Evolutionary conservation across 1,140 invertebrate species (phyloP), one percentile per base, ranked within the genome.

Genomic region (Drosophila ficusphila): DNA sequence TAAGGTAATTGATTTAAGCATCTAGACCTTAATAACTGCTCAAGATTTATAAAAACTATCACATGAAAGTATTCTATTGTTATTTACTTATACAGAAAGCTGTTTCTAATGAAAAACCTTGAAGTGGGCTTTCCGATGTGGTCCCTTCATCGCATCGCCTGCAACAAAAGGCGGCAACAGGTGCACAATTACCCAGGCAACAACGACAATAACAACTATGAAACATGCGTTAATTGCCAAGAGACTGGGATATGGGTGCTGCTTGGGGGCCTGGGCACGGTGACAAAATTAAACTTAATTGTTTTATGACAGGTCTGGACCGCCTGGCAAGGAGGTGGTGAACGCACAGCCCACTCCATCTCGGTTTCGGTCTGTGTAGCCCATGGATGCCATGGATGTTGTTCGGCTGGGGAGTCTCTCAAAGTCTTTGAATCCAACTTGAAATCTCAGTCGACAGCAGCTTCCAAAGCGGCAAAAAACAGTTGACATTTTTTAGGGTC

Each of bases 271-370:
- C 60, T 48, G 52, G 68, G 68, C 77, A 78, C 82, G 82, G 83
- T 89, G 83, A 89, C 82, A 86, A 78, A 86, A 86, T 86, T 88
- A 86, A 88, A 86, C 77, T 86, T 86, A 86, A 86, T 86, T 86
- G 82, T 86, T 88, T 86, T 86, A 86, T 86, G 82, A 88, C 82
- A 81, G 62, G 67, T 44, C 53, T 57, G 52, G 68, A 86, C 52
- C 65, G 79, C 54, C 54, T 60, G 18, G 34, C 53, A 12, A 53
- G 49, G 46, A 53, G 38, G 16, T n/a, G 39, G 58, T 48, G 48
- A 56, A 68, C 29, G 49, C 47, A 44, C 42, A 33, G 39, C 48
- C 47, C 75, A 25, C 38, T 41, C 25, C 44, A 52, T 18, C 46
- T 33, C 60, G 44, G 34, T 51, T 25, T 49, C 44, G 34, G 62